Evolutionary conservation across 1,140 invertebrate genomes (phyloP).

Genomic region (Trachymyrmex cornetzi): DNA sequence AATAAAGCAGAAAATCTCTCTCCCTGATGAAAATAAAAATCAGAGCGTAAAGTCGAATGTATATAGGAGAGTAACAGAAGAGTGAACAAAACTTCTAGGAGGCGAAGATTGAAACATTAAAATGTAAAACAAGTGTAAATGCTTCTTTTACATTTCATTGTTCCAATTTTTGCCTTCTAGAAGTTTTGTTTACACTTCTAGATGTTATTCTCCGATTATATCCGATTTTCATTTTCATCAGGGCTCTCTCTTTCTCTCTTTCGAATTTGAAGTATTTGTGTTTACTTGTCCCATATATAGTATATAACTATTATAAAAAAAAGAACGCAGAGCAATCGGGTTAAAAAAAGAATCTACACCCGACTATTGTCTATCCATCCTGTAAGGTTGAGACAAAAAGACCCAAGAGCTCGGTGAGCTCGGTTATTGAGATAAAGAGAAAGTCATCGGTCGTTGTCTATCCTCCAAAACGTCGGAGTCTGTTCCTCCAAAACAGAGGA

Average conservation of each 20-base stretch:
- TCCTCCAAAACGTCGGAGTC: background rate
- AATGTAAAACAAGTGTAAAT: no score
- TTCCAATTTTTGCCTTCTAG: no score
- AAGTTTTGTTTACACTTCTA: no score
- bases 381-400: no score
- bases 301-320: background rate
- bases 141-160: no score
- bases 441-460: background rate
- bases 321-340: background rate
- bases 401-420: background rate
- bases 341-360: background rate
- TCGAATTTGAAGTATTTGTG: background rate
- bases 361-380: background rate
- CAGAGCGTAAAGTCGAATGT: no score
- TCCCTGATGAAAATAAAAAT: background rate
- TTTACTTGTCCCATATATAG: background rate
- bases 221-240: no score
- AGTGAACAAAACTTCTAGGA: no score
- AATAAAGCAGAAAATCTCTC: constrained; percentile 1
- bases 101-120: no score
- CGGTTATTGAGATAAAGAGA: background rate
- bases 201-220: no score
- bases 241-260: background rate
- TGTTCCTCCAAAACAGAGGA: background rate
- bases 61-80: no score